These are phyloP conservation scores for Ophion slaviceki DNA, from an alignment of 2,888 invertebrate species.

Conservation along the genomic window DNA sequence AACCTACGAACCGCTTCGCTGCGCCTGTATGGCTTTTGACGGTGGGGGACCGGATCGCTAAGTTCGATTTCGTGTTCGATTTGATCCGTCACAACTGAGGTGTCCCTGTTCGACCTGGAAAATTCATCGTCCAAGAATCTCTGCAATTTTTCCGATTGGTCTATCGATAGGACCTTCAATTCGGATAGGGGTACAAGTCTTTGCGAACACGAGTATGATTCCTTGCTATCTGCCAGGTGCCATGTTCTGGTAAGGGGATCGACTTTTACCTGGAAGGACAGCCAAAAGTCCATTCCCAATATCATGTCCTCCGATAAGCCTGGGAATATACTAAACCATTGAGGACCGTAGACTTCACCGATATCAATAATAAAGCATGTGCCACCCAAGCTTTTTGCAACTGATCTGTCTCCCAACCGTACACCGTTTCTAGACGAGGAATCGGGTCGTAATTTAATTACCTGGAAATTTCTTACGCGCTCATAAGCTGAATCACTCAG, in stretches of 20 bases:
- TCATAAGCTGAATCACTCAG: conserved; percentile 19
- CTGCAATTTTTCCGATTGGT: conserved; percentile 17
- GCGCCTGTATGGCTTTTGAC: conserved; percentile 53
- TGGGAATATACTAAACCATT: conserved; percentile 58
- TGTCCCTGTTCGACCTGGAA: conserved; percentile 45
- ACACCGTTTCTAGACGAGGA: conserved; percentile 26
- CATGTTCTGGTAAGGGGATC: conserved; percentile 39
- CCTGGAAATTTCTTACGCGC: conserved; percentile 13
- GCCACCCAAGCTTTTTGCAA: conserved; percentile 30
- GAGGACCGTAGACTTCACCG: conserved; percentile 52
- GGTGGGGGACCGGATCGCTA: conserved; percentile 46
- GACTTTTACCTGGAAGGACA: conserved; percentile 48
- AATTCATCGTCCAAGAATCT: conserved; percentile 55
- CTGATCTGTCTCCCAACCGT: conserved; percentile 33
- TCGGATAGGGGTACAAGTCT: conserved; percentile 13
- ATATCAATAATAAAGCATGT: conserved; percentile 48
- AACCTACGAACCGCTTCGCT: conserved; percentile 57
- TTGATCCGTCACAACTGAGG: conserved; percentile 50
- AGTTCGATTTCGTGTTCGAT: conserved; percentile 60
- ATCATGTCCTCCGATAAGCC: conserved; percentile 47
- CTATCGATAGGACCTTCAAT: conserved; percentile 30
- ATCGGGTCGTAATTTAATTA: conserved; percentile 32
- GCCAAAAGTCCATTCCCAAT: conserved; percentile 59
- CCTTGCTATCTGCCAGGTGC: conserved; percentile 45
- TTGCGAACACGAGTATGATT: conserved; percentile 33